Percentiles rank a stretch among this genome's conserved stretches.
Conservation (phyloP, 2,797 vertebrate species). For the Argya squamiceps region DNA sequence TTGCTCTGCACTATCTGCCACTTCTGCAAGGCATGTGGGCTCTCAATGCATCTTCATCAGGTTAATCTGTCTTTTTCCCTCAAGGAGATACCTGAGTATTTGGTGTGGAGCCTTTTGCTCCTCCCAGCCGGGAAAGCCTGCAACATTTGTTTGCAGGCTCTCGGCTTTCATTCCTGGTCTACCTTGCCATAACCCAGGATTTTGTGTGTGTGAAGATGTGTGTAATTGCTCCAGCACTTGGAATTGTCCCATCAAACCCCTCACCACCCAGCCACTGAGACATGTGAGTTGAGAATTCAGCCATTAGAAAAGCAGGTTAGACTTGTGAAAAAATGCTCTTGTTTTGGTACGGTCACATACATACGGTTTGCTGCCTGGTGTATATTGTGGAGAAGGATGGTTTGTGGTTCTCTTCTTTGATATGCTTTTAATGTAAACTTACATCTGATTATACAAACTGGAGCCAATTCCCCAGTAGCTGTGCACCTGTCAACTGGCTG, state of each 20-base stretch:
- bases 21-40: not conserved
- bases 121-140: not conserved
- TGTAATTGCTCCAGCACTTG: not conserved
- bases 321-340: not conserved
- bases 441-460: not conserved
- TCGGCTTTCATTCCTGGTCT: not conserved
- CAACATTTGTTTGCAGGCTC: not conserved
- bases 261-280: accelerated
- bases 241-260: not conserved
- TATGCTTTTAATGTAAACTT: not conserved
- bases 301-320: not conserved
- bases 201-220: not conserved
- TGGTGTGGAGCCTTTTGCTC: not conserved
- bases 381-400: not conserved
- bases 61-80: not conserved
- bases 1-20: not conserved
- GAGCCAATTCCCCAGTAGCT: not conserved
- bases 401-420: not conserved
- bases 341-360: not conserved
- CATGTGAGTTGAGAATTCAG: accelerated
- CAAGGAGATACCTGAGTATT: not conserved
- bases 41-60: not conserved
- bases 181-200: not conserved
- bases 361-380: not conserved
- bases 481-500: no score